These are phyloP conservation scores for Oreochromis tanganicae DNA, from an alignment of 2,113 vertebrate genomes.

Conservation along the genomic window DNA sequence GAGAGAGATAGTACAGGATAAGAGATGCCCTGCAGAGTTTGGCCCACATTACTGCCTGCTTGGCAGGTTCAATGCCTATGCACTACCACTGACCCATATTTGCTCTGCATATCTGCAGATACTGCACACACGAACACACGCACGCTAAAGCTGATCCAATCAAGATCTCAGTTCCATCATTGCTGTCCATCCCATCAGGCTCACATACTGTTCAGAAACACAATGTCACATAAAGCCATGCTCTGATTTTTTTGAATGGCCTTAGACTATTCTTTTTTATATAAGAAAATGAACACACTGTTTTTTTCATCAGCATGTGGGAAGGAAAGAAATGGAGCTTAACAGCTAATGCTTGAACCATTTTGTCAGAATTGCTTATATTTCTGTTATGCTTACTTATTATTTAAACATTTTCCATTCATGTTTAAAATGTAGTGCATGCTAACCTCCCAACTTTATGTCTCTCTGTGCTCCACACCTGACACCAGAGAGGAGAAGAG, in stretches of 20 bases:
- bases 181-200: not conserved
- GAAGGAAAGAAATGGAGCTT: accelerated
- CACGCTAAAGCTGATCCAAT: constrained; percentile 24
- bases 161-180: not conserved
- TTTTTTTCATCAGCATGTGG: not conserved
- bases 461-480: not conserved
- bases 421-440: not conserved
- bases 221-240: constrained; percentile 1
- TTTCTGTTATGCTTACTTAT: accelerated
- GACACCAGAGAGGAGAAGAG: constrained; percentile 90
- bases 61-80: constrained; percentile 49
- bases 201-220: constrained; percentile 10
- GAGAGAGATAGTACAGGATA: constrained; percentile 30
- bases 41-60: constrained; percentile 64
- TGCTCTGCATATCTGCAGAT: constrained; percentile 3
- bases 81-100: constrained; percentile 66
- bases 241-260: not conserved
- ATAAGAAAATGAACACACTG: not conserved
- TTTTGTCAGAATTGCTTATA: not conserved
- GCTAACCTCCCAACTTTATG: not conserved
- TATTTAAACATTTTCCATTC: not conserved
- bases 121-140: not conserved
- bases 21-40: constrained; percentile 53
- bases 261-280: not conserved
- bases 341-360: not conserved